These are phyloP conservation scores for Orbicella faveolata DNA, from an alignment of 64 coral and sea anemone genomes.

Conservation along the genomic window DNA sequence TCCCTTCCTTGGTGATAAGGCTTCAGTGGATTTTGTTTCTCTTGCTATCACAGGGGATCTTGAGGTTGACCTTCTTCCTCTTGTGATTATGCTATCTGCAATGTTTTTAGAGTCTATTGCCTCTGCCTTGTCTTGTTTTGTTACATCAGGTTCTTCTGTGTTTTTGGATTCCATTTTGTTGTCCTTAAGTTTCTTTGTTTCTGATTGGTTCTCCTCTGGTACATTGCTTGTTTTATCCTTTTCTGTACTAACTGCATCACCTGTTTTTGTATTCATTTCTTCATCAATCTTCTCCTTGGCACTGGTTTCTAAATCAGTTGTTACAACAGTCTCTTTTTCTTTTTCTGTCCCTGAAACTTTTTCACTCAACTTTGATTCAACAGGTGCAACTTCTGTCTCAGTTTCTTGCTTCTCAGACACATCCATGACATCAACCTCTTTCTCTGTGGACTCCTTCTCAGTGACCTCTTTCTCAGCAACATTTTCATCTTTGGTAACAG, in stretches of 20 bases:
- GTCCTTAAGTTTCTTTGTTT: neutral
- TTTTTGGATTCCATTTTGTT: constrained; percentile 8
- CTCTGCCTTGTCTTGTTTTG: neutral
- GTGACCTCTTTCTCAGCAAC: neutral
- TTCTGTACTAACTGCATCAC: neutral
- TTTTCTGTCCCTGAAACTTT: neutral
- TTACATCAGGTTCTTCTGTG: neutral
- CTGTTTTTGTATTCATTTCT: constrained; percentile 5
- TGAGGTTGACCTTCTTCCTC: constrained; percentile 14
- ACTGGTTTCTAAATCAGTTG: neutral
- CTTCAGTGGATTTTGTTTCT: constrained; percentile 5
- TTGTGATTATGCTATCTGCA: neutral
- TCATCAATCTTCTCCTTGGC: neutral
- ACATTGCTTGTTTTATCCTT: neutral
- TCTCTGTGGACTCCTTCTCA: neutral
- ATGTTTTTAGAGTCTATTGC: neutral
- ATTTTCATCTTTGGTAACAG: neutral
- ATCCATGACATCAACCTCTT: neutral
- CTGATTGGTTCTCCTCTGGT: neutral
- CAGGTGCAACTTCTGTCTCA: neutral
- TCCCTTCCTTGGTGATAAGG: constrained; percentile 1
- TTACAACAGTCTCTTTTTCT: neutral
- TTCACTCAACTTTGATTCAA: neutral
- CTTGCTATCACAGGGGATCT: constrained; percentile 7
- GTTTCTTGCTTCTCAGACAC: neutral